Evolutionary conservation across 1,140 invertebrate species (phyloP).

Genomic region (Anastrepha ludens): DNA sequence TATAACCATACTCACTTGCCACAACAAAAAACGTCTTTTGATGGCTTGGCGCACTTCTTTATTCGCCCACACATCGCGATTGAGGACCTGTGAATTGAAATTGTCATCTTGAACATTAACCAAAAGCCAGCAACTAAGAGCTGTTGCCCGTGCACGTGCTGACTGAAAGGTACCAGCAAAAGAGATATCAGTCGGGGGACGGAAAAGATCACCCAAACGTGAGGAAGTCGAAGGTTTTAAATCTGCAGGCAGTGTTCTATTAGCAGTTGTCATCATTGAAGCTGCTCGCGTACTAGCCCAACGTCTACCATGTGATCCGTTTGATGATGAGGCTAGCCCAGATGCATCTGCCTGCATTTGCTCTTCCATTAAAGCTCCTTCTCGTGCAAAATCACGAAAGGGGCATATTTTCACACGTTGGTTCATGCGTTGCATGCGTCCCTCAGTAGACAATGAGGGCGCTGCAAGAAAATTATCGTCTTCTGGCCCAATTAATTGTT

Average conservation of each 20-base stretch:
- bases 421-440: conserved; percentile 57
- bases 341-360: conserved; percentile 66
- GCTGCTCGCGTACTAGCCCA: conserved; percentile 58
- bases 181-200: conserved; percentile 84
- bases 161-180: conserved; percentile 81
- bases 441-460: conserved; percentile 55
- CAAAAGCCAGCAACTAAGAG: conserved; percentile 82
- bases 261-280: conserved; percentile 65
- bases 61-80: conserved; percentile 87
- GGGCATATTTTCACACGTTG: conserved; percentile 70
- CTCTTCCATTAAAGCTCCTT: conserved; percentile 70
- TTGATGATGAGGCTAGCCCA: conserved; percentile 24
- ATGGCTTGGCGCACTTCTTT: conserved; percentile 80
- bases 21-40: conserved; percentile 84
- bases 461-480: conserved; percentile 71
- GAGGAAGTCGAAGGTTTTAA: conserved; percentile 56
- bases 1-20: conserved; percentile 79
- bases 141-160: conserved; percentile 79
- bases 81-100: conserved; percentile 84
- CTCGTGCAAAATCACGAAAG: conserved; percentile 69
- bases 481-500: conserved; percentile 70
- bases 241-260: not conserved
- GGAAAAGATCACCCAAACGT: conserved; percentile 84
- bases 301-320: conserved; percentile 31
- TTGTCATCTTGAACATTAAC: conserved; percentile 88